Evolutionary conservation across 2,888 invertebrate species (phyloP).

Genomic region (Lycia hirtaria): DNA sequence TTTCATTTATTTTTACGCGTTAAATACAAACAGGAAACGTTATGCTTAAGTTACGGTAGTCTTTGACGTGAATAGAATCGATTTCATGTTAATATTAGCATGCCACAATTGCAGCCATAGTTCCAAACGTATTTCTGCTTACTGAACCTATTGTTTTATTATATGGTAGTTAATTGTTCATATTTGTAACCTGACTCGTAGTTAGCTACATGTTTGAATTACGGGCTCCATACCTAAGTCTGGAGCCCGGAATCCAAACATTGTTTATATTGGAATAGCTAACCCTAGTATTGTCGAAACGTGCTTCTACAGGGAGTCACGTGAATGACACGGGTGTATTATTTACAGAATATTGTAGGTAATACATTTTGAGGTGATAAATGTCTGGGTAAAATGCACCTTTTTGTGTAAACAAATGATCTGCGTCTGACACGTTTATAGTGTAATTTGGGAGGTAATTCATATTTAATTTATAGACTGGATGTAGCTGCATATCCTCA

Average conservation of each 20-base stretch:
- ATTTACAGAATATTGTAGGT: slow-evolving; percentile 19
- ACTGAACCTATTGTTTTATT: background rate
- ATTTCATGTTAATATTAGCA: background rate
- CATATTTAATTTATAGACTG: too few species aligned
- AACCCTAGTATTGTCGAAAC: slow-evolving; percentile 2
- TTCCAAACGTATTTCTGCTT: too few species aligned
- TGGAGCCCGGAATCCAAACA: slow-evolving; percentile 1
- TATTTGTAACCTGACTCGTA: background rate
- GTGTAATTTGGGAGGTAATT: too few species aligned
- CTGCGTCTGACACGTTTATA: background rate
- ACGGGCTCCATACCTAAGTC: too few species aligned
- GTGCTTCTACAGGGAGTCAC: slow-evolving; percentile 2
- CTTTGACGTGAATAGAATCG: background rate
- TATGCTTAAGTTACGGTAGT: background rate
- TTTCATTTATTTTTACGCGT: background rate
- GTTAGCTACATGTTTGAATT: slow-evolving; percentile 1
- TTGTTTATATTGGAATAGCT: slow-evolving; percentile 1
- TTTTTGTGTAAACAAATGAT: background rate
- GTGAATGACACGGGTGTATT: slow-evolving; percentile 10
- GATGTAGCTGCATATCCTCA: too few species aligned
- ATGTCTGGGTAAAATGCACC: slow-evolving; percentile 16
- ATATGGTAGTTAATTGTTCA: background rate
- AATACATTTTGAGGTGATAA: slow-evolving; percentile 17
- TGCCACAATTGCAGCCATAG: background rate
- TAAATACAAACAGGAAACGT: background rate